Percentiles rank a stretch among this genome's conserved stretches.
These are phyloP conservation scores for Crotalus horridus DNA, from an alignment of 2,113 vertebrate genomes.

Conservation along the genomic window DNA sequence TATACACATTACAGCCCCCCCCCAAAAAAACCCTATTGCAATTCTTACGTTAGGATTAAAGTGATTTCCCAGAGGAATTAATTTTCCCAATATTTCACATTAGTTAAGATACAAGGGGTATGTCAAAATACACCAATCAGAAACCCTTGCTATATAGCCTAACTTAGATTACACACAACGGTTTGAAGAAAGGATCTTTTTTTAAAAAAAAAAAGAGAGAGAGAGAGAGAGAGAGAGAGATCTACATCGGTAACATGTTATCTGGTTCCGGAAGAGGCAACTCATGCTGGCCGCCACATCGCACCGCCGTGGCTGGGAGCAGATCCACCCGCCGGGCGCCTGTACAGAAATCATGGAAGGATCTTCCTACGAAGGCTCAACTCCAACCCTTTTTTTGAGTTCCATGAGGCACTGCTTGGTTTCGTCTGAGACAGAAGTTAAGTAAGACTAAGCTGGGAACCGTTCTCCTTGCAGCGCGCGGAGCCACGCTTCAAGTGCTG, in stretches of 20 bases:
- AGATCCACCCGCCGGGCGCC: constrained; percentile 52
- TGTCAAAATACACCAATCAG: constrained; percentile 7
- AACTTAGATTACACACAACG: constrained; percentile 66
- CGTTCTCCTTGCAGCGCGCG: not conserved
- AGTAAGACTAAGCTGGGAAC: constrained; percentile 70
- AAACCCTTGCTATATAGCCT: constrained; percentile 41
- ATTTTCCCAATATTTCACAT: constrained; percentile 71
- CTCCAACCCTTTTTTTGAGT: constrained; percentile 32
- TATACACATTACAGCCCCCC: constrained; percentile 59
- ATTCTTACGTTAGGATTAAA: constrained; percentile 60
- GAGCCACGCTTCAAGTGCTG: constrained; percentile 70
- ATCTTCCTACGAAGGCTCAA: constrained; percentile 40
- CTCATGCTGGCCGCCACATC: constrained; percentile 53
- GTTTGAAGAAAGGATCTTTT: constrained; percentile 68
- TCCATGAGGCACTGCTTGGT: constrained; percentile 52
- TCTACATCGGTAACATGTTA: constrained; percentile 60
- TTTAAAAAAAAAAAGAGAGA: not conserved
- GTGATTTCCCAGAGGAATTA: constrained; percentile 67
- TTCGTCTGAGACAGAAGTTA: constrained; percentile 63
- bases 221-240: constrained; percentile 27
- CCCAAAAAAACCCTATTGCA: constrained; percentile 38
- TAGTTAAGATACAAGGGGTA: constrained; percentile 58
- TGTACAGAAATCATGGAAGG: constrained; percentile 54
- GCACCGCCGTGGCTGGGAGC: constrained; percentile 59
- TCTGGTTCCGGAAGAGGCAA: constrained; percentile 29